Evolutionary conservation across 2,797 vertebrate species (phyloP), one percentile per base, ranked within the genome.

Genomic region (Nannoperca obscura): DNA sequence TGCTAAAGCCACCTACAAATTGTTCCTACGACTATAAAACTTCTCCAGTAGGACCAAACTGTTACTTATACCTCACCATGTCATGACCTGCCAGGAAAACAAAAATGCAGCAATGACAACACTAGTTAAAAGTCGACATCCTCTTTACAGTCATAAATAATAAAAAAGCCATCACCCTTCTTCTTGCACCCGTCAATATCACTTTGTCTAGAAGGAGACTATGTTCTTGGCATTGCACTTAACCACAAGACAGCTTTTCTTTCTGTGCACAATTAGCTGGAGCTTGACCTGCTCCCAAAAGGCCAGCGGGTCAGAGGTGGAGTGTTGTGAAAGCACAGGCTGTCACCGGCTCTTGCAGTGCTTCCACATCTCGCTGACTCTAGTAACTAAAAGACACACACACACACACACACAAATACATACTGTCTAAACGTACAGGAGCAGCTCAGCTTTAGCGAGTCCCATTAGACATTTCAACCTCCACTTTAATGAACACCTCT

Each of bases 121-220:
- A 91, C 90, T 76, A 89, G 79, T 89, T 86, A 88, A 76, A 65
- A 90, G 88, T 89, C 86, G 76, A 89, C 94, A 92, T 93, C 92
- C 92, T 93, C 88, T 92, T 88, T 92, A 85, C 75, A 73, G 89
- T 92, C 93, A 95, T 95, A 89, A 95, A 95, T 95, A 94, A 95
- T 95, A 89, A 90, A 95, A 84, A 90, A 92, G 86, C 91, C 89
- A 93, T 93, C 88, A 88, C 83, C 74, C 80, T 83, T 85, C 76
- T 81, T 86, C 86, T 89, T 87, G 78, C 91, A 88, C 87, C 86
- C 92, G 89, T 95, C 94, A 90, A 95, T 95, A 95, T 85, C 88
- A 67, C 78, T 86, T 86, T 53, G 81, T 84, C 89, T 81, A 69
- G 69, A 80, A 90, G 90, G 86, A 93, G 93, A 90, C 83, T 75